Percentiles rank a stretch among this genome's conserved stretches.
Conservation (phyloP, 2,888 invertebrate genomes). For the Lycia hirtaria region DNA sequence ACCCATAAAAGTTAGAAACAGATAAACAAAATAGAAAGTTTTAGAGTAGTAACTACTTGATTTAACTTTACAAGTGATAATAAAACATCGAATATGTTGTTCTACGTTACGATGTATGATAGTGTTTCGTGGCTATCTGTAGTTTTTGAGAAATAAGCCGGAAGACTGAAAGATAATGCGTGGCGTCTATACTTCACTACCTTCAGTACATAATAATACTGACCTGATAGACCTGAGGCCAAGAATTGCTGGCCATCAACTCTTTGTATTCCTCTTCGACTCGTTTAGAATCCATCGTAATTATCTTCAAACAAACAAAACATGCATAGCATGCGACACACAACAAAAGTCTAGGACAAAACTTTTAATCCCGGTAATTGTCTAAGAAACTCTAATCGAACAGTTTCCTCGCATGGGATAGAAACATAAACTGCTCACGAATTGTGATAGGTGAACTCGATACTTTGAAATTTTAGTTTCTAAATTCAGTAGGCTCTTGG, state of each 20-base stretch:
- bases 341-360: conserved; percentile 17
- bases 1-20: too few relatives aligned
- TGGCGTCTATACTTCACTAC: conserved; percentile 30
- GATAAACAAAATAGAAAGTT: too few relatives aligned
- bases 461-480: background rate
- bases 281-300: conserved; percentile 52
- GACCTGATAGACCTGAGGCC: conserved; percentile 91
- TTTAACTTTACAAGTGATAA: background rate
- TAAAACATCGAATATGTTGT: background rate
- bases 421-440: background rate
- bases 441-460: background rate
- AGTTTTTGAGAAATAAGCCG: conserved; percentile 6
- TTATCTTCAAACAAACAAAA: conserved; percentile 38
- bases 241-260: conserved; percentile 88
- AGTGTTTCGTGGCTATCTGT: conserved; percentile 1
- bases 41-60: background rate
- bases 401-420: background rate
- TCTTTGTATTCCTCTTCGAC: conserved; percentile 91
- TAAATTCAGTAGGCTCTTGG: conserved; percentile 5
- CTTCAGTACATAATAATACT: conserved; percentile 38
- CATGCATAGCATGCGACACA: conserved; percentile 32
- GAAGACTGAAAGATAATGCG: conserved; percentile 33
- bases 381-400: background rate
- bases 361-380: conserved; percentile 22
- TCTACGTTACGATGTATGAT: background rate